Evolutionary conservation across 1,140 invertebrate species (phyloP).

Genomic region (Centruroides vittatus): DNA sequence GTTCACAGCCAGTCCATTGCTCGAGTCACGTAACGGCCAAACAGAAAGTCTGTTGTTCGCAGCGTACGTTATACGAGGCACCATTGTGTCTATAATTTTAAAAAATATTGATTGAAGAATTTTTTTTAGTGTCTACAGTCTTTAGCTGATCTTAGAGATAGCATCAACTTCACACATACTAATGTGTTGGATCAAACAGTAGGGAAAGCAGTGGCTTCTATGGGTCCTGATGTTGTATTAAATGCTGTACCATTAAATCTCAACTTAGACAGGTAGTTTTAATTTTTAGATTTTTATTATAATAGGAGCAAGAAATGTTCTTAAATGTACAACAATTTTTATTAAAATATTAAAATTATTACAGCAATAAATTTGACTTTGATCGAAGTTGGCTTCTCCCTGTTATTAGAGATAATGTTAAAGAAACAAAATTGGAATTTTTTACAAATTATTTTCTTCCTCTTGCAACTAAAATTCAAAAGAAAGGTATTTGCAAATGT

Average conservation of each 20-base stretch:
- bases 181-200: conserved; percentile 65
- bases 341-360: conserved; percentile 35
- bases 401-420: conserved; percentile 65
- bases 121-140: conserved; percentile 3
- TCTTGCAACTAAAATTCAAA: conserved; percentile 37
- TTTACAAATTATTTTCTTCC: conserved; percentile 68
- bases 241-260: conserved; percentile 52
- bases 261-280: conserved; percentile 24
- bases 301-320: too few relatives aligned
- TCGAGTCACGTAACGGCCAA: too few relatives aligned
- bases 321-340: conserved; percentile 14
- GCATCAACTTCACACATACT: conserved; percentile 54
- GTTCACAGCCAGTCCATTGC: too few relatives aligned
- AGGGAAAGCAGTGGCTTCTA: conserved; percentile 56
- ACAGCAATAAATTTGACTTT: conserved; percentile 39
- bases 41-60: too few relatives aligned
- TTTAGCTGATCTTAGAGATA: conserved; percentile 58
- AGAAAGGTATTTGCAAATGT: conserved; percentile 18
- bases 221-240: conserved; percentile 65
- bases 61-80: too few relatives aligned
- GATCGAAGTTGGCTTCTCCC: conserved; percentile 77
- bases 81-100: too few relatives aligned
- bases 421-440: conserved; percentile 57
- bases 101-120: not conserved
- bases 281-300: not conserved